These are phyloP conservation scores for Brevimyrus niger DNA, from an alignment of 2,113 vertebrate genomes.

Conservation along the genomic window DNA sequence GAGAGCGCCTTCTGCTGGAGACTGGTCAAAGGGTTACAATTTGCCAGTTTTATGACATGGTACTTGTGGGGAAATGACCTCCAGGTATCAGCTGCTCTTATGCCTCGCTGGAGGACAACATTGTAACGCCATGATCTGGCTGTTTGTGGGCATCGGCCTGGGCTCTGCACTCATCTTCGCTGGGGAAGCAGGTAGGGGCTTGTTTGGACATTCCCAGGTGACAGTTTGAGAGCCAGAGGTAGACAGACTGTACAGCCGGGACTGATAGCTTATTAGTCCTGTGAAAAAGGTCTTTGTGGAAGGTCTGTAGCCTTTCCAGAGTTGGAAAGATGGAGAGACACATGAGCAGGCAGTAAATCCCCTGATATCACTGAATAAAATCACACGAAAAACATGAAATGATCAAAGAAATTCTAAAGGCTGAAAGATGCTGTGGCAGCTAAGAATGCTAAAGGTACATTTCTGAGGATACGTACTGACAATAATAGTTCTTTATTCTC, in stretches of 20 bases:
- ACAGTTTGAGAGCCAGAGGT: not conserved
- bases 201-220: not conserved
- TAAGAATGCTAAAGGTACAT: not conserved
- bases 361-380: not conserved
- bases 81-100: constrained; percentile 16
- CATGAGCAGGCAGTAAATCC: not conserved
- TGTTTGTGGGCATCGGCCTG: constrained; percentile 17
- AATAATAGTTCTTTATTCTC: not conserved
- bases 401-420: not conserved
- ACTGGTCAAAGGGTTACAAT: not conserved
- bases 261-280: not conserved
- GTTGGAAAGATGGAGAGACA: not conserved
- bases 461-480: not conserved
- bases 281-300: not conserved
- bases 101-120: constrained; percentile 26
- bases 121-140: constrained; percentile 33
- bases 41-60: not conserved
- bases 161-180: not conserved
- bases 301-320: not conserved
- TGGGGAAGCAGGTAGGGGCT: not conserved
- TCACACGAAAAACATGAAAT: not conserved
- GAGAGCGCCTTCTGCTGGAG: not conserved
- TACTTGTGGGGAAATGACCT: not conserved
- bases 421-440: not conserved
- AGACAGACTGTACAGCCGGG: not conserved